Evolutionary conservation across 2,888 invertebrate genomes (phyloP).

Genomic region (Drosophila hamatofila): DNA sequence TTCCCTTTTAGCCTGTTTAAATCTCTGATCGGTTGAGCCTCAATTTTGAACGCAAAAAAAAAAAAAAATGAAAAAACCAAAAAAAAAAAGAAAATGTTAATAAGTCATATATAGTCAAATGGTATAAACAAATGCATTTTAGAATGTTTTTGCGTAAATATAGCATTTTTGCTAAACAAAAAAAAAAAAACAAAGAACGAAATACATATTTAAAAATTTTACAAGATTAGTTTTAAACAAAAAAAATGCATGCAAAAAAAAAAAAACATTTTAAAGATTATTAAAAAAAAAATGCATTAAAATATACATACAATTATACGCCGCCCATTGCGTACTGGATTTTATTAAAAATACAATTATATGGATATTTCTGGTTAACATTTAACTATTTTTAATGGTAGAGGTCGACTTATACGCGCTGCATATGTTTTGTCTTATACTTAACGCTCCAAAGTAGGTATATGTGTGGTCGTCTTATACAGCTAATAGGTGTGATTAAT

Average conservation of each 20-base stretch:
- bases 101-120: slow-evolving; percentile 64
- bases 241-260: slow-evolving; percentile 52
- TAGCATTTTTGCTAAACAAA: slow-evolving; percentile 70
- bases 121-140: slow-evolving; percentile 66
- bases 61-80: too few relatives aligned
- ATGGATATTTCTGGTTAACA: background rate
- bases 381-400: background rate
- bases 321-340: slow-evolving; percentile 26
- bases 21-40: slow-evolving; percentile 44
- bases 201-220: slow-evolving; percentile 65
- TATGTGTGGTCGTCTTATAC: background rate
- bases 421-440: background rate
- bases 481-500: background rate
- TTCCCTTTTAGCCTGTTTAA: slow-evolving; percentile 50
- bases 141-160: slow-evolving; percentile 73
- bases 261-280: slow-evolving; percentile 62
- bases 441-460: background rate
- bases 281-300: slow-evolving; percentile 50
- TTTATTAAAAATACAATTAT: slow-evolving; percentile 25
- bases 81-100: slow-evolving; percentile 46
- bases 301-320: slow-evolving; percentile 65
- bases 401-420: background rate
- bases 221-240: slow-evolving; percentile 68
- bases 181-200: slow-evolving; percentile 37
- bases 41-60: slow-evolving; percentile 44